A percentile compares a stretch with the other conserved stretches of the same genome.
Evolutionary conservation across 2,797 vertebrate species (phyloP).

Genomic region (Diglossa cyanea): DNA sequence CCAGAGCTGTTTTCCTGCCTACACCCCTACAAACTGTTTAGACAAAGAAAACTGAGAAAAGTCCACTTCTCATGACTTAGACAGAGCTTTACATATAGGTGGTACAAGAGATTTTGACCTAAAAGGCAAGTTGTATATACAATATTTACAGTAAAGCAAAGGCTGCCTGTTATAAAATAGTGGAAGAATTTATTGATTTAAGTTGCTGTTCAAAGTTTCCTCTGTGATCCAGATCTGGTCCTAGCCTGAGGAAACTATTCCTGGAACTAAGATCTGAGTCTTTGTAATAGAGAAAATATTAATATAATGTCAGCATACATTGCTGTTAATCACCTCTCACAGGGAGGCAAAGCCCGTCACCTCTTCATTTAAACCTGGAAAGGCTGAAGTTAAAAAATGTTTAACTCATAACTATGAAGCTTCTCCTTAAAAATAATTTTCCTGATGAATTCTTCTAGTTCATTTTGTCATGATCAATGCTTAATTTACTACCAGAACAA

Average conservation of each 20-base stretch:
- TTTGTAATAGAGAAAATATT: neutral
- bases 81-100: neutral
- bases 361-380: neutral
- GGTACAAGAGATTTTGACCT: neutral
- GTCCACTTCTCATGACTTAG: neutral
- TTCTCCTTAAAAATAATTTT: neutral
- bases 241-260: neutral
- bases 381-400: neutral
- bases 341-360: neutral
- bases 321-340: neutral
- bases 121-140: neutral
- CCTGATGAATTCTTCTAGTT: neutral
- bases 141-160: neutral
- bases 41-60: neutral
- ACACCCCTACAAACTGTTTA: neutral
- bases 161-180: neutral
- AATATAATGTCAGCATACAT: neutral
- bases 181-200: neutral
- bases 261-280: neutral
- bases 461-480: slow-evolving; percentile 1
- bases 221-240: neutral
- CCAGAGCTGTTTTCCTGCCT: neutral
- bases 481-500: neutral
- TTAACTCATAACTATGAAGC: neutral
- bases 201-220: neutral